Conservation (phyloP, 1,140 invertebrate genomes). For the Drosophila asahinai region DNA sequence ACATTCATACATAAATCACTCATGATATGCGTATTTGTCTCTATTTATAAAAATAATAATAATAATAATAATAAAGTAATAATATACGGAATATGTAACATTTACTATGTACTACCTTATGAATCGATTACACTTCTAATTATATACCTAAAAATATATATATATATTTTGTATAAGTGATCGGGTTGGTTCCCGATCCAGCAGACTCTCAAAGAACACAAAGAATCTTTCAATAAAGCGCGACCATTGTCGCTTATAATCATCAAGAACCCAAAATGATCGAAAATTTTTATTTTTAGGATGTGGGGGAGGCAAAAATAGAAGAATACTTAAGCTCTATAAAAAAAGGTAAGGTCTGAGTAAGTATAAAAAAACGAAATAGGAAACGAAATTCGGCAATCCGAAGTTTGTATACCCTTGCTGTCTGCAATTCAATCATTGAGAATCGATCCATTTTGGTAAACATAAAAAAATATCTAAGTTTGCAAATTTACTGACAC, state of each 20-base stretch:
- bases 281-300: conserved; percentile 10
- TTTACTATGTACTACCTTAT: conserved; percentile 75
- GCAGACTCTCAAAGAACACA: conserved; percentile 62
- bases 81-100: conserved; percentile 64
- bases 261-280: conserved; percentile 58
- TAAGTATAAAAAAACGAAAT: neutral
- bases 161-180: conserved; percentile 76
- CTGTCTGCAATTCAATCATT: no score
- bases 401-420: no score
- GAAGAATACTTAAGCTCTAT: no score
- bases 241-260: conserved; percentile 83
- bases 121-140: conserved; percentile 75
- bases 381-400: no score
- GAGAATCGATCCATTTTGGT: no score
- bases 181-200: conserved; percentile 43
- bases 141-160: conserved; percentile 59
- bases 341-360: no score
- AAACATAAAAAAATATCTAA: no score
- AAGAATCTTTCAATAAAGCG: conserved; percentile 81
- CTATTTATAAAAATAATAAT: conserved; percentile 64
- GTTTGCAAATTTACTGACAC: no score
- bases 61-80: conserved; percentile 53
- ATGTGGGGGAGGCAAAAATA: neutral
- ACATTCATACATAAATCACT: conserved; percentile 53
- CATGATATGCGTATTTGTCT: conserved; percentile 77